Evolutionary conservation across 2,113 vertebrate species (phyloP), one percentile per base, ranked within the genome.

Genomic region (Ancistrus triradiatus): DNA sequence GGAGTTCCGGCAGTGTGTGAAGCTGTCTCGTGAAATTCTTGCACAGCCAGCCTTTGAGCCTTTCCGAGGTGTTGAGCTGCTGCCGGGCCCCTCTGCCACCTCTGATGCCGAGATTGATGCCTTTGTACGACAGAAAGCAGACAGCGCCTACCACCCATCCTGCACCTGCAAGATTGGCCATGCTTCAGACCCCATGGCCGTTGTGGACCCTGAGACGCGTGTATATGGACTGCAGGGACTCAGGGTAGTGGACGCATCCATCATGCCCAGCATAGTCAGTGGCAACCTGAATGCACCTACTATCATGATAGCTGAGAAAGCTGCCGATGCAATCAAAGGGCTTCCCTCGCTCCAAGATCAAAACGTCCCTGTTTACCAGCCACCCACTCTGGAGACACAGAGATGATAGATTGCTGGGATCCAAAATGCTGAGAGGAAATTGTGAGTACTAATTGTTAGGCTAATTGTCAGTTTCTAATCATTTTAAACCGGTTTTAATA

Each of bases 231-330:
- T 92, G 28, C 90, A 98, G 72, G 83, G 88, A 48, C 78, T 98
- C 53, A 83, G 93, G 8, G 92, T 99, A 3, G 84, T 98, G 1
- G 96, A 99, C 31, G 93, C 96, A 14, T 98, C 96, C 59, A 90
- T 99, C 81, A 98, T 99, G 94, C 96, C 96, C 69, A 97, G 93
- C 8, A 14, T 99, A 9, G 86, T 95, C 72, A 97, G 92, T 2
- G 96, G 96, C 43, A 99, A 99, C 80, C 74, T 98, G 18, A 99
- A 99, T 0, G 91, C 93, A 2, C 96, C 96, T 8, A 95, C 93
- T 6, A 87, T 99, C 74, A 99, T 99, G 96, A 86, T 99, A 0
- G 95, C 95, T 1, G 96, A 99, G 80, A 99, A 97, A 74, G 89
- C 89, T 1, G 92, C 95, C 0, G 96, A 99, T 75, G 80, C 90